Conservation (phyloP, 2,113 vertebrate genomes). For the Choloepus hoffmanni region DNA sequence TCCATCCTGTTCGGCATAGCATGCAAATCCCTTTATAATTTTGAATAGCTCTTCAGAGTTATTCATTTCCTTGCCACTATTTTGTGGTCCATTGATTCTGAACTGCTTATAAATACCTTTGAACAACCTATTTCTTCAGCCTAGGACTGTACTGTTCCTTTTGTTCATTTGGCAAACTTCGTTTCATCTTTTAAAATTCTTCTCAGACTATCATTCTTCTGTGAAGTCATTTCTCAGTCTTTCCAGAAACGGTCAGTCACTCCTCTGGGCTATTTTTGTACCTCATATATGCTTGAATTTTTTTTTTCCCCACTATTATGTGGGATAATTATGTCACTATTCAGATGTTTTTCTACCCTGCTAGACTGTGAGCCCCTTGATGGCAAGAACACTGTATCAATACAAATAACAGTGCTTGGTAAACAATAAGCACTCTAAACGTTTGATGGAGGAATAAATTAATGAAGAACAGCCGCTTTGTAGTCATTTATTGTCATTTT, state of each 20-base stretch:
- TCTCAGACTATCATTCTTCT: neutral
- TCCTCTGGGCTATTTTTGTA: neutral
- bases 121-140: neutral
- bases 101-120: conserved; percentile 15
- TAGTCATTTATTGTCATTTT: neutral
- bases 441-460: neutral
- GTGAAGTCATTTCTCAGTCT: neutral
- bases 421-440: neutral
- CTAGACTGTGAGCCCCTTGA: neutral
- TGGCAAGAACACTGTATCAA: neutral
- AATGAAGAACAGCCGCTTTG: neutral
- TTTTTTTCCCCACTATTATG: neutral
- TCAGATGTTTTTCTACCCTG: neutral
- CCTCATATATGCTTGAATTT: neutral
- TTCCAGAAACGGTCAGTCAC: neutral
- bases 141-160: neutral
- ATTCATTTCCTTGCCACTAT: neutral
- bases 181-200: conserved; percentile 38
- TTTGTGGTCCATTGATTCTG: neutral
- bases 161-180: conserved; percentile 23
- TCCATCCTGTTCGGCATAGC: neutral
- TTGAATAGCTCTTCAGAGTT: neutral
- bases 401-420: neutral
- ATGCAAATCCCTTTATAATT: neutral
- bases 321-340: neutral